A percentile compares a stretch with the other conserved stretches of the same genome.
Evolutionary conservation across 2,888 invertebrate species (phyloP).

Genomic region (Mantis religiosa): DNA sequence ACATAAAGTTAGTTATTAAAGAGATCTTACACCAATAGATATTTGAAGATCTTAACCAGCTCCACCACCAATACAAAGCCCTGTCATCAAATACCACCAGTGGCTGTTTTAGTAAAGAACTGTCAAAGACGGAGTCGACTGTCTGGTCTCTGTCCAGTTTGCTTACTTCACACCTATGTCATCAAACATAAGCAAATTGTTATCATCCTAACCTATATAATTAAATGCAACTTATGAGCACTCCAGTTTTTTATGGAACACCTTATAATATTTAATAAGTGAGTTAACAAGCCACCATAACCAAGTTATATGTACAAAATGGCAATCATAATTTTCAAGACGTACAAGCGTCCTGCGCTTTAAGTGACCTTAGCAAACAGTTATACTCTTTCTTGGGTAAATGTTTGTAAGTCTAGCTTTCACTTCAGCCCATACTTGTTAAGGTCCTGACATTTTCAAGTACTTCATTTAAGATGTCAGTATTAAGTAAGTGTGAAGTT

Average conservation of each 20-base stretch:
- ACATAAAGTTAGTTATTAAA: background rate
- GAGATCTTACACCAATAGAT: background rate
- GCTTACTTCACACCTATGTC: background rate
- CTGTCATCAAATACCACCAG: background rate
- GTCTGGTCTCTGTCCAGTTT: background rate
- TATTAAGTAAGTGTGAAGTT: conserved; percentile 9
- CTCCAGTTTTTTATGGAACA: background rate
- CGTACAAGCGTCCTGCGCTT: background rate
- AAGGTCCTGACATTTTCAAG: background rate
- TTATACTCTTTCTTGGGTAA: background rate
- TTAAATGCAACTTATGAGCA: background rate
- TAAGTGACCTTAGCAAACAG: background rate
- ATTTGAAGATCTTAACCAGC: background rate
- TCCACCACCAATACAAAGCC: background rate
- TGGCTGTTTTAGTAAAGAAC: background rate
- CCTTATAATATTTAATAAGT: background rate
- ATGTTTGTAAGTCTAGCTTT: background rate
- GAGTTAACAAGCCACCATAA: background rate
- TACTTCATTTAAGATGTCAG: background rate
- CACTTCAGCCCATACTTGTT: background rate
- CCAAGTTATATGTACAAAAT: background rate
- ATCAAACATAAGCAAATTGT: background rate
- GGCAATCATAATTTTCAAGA: background rate
- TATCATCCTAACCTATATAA: background rate
- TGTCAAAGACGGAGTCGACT: background rate